Base-by-base conservation (phyloP, 2,113 vertebrate genomes). In the Neotoma lepida region DNA sequence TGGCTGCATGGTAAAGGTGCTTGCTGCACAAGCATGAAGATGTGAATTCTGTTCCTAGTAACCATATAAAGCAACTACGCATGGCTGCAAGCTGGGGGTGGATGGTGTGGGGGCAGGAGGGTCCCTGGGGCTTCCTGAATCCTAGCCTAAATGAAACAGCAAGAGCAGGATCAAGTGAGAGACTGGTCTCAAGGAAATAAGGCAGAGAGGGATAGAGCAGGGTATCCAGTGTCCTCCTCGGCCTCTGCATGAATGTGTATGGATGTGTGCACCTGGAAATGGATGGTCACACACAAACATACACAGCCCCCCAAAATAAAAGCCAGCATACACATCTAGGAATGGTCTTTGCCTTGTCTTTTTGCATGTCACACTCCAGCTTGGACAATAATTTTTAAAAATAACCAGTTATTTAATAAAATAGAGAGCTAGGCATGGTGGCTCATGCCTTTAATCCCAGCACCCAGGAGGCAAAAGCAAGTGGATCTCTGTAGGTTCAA, bases 361-460 rank as follows among this genome's bases (percentile, higher is more conserved):
- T 93, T 35, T 71, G 80, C 26, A n/a, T 6, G 74, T 56, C 0
- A 0, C 15, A 58, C 89, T 78, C 20, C 63, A 76, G n/a, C 24
- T 35, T 49, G 7, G 41, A 30, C 3, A 1, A 54, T 33, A 71
- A n/a, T 44, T 58, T 64, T 49, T 14, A n/a, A 86, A 68, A 44
- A 46, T 33, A n/a, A 63, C 28, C 26, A n/a, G 58, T 94, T 41
- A 90, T 88, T 85, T 88, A 80, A 66, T 87, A 71, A 86, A 64
- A 56, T 30, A 20, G 15, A 66, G 39, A 70, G 26, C 66, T 39
- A 39, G 70, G 70, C n/a, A 22, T 39, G n/a, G n/a, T 39, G 70
- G 18, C n/a, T 24, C 70, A 71, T 18, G 0, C 17, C n/a, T 71
- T 71, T 71, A 71, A 39, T 71, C n/a, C n/a, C 18, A 71, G 68